Evolutionary conservation across 1,140 invertebrate species (phyloP), one percentile per base, ranked within the genome.

Genomic region (Drosophila rufa): DNA sequence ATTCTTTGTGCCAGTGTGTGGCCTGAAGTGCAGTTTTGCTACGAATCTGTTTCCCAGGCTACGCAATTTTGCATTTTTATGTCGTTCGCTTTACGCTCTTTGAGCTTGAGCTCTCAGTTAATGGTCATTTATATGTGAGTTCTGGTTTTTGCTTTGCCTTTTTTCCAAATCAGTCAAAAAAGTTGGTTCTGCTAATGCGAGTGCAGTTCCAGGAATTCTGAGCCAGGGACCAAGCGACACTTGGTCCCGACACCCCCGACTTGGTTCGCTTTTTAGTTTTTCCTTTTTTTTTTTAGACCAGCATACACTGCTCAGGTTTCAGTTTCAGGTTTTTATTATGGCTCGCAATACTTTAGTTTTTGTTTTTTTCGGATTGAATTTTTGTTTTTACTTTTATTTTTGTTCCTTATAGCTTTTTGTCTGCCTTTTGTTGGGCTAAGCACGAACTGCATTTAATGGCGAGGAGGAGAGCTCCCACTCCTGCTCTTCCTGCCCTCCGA

Each of bases 251-350:
- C 59, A 66, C 57, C 51, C 48, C 45, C 80, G 61, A 36, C 45
- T 40, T 65, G 66, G 57, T 59, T 47, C 12, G 19, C 36, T 55
- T 75, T 74, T 73, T 75, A 53, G 68, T 69, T 69, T 55, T 56
- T 57, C 33, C 17, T 14, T 51, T 40, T 46, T 47, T 64, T 46
- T 50, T 68, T 50, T 68, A 45, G 50, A 85, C 81, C 85, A 79
- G 85, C 85, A 90, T 90, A 82, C 53, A 55, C 58, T 74, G 71
- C 86, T 90, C 85, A 90, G 71, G 86, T 90, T 90, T 90, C 85
- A 90, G 81, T 77, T 90, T 85, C 79, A 75, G 58, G 61, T 74
- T 67, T 79, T 89, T 89, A 77, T 71, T 87, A 75, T 80, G 42
- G 80, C 69, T 47, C 36, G 71, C 79, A 60, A 79, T 87, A 70